Conservation (phyloP, 2,797 vertebrate genomes). For the Jordanella pulchra region DNA sequence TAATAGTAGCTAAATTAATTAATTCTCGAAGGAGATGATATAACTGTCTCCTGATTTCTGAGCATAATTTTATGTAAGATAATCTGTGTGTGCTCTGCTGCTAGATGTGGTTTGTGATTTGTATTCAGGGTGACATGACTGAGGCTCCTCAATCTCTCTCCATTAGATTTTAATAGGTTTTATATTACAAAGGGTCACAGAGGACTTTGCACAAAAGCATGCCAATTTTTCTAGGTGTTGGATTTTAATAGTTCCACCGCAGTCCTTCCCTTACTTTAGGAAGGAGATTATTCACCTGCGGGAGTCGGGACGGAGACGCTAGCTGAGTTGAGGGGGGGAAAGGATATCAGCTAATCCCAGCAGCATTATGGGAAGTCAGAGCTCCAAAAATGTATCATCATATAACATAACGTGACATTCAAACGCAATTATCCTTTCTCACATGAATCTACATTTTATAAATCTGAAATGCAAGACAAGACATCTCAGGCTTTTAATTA, state of each 20-base stretch:
- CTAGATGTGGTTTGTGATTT: constrained; percentile 48
- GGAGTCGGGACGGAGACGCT: constrained; percentile 26
- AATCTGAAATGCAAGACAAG: constrained; percentile 26
- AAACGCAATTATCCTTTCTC: constrained; percentile 7
- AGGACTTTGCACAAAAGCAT: constrained; percentile 51
- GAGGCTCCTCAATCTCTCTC: constrained; percentile 50
- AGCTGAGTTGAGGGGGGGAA: constrained; percentile 25
- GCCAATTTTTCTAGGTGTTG: constrained; percentile 14
- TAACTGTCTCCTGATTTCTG: constrained; percentile 20
- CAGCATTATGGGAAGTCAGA: constrained; percentile 27
- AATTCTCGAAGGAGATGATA: constrained; percentile 26
- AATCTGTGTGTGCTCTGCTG: constrained; percentile 37
- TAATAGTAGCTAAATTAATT: constrained; percentile 37
- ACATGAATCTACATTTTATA: constrained; percentile 32
- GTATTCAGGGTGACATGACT: constrained; percentile 58
- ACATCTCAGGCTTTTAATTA: constrained; percentile 44
- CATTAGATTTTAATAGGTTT: constrained; percentile 61
- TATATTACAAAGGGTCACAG: constrained; percentile 43
- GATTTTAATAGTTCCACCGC: constrained; percentile 29
- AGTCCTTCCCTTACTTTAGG: constrained; percentile 13
- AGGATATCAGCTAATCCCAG: constrained; percentile 37
- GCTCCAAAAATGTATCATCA: constrained; percentile 24
- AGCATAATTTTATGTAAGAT: constrained; percentile 40
- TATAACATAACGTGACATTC: constrained; percentile 27
- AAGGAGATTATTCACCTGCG: constrained; percentile 43